Evolutionary conservation across 1,140 invertebrate genomes (phyloP).

Genomic region (Gerris buenoi): DNA sequence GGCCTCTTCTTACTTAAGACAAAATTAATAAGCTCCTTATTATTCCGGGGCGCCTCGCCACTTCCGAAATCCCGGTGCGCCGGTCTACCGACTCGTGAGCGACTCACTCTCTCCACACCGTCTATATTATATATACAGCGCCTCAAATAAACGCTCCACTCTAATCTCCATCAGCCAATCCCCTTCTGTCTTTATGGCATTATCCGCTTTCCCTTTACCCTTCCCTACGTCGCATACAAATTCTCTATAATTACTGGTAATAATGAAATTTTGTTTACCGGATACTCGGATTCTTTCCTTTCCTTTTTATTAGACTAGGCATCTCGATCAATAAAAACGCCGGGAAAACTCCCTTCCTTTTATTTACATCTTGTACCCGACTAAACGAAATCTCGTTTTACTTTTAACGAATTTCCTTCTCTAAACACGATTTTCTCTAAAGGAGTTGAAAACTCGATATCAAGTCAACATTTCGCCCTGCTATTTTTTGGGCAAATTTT

Average conservation of each 20-base stretch:
- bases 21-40: constrained; percentile 17
- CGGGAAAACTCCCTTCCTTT: neutral
- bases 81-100: neutral
- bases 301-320: neutral
- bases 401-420: too few relatives aligned
- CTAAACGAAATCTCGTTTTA: too few relatives aligned
- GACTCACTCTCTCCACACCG: neutral
- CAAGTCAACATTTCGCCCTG: too few relatives aligned
- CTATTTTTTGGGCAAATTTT: too few relatives aligned
- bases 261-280: neutral
- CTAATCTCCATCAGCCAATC: constrained; percentile 13
- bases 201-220: neutral
- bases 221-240: neutral
- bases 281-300: neutral
- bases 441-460: too few relatives aligned
- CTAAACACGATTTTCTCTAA: too few relatives aligned
- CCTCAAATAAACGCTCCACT: constrained; percentile 11
- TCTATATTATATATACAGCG: constrained; percentile 10
- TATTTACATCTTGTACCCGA: neutral
- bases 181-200: constrained; percentile 6
- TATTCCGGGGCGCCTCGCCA: constrained; percentile 14
- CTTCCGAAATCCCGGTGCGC: constrained; percentile 9
- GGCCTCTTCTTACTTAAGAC: constrained; percentile 12
- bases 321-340: neutral
- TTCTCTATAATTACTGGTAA: constrained; percentile 4